These are phyloP conservation scores for Trochalopteron elliotii DNA, from an alignment of 2,113 vertebrate species.

Conservation along the genomic window DNA sequence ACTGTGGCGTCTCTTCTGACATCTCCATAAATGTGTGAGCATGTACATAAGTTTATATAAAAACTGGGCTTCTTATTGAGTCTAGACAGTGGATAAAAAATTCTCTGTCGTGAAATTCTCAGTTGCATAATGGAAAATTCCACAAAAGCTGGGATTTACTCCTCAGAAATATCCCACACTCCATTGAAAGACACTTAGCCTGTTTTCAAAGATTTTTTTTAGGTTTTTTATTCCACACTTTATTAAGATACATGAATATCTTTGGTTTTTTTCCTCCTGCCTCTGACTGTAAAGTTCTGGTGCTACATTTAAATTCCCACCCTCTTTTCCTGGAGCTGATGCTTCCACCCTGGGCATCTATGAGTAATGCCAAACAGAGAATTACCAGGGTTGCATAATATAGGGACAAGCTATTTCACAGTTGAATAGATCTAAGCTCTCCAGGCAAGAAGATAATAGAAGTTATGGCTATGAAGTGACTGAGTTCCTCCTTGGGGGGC, in stretches of 20 bases:
- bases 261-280: background rate
- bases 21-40: background rate
- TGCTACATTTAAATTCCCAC: background rate
- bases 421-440: background rate
- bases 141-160: background rate
- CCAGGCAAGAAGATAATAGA: background rate
- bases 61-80: background rate
- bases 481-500: background rate
- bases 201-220: background rate
- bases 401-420: slow-evolving; percentile 4
- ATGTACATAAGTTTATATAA: background rate
- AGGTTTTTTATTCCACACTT: background rate
- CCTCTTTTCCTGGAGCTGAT: background rate
- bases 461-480: background rate
- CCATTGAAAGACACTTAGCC: background rate
- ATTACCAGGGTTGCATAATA: background rate
- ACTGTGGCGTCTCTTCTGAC: background rate
- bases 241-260: background rate
- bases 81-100: background rate
- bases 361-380: background rate
- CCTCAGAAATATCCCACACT: background rate
- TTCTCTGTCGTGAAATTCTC: background rate
- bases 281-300: background rate
- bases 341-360: background rate
- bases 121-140: background rate